Evolutionary conservation across 2,113 vertebrate genomes (phyloP).

Genomic region (Paradoxurus hermaphroditus): DNA sequence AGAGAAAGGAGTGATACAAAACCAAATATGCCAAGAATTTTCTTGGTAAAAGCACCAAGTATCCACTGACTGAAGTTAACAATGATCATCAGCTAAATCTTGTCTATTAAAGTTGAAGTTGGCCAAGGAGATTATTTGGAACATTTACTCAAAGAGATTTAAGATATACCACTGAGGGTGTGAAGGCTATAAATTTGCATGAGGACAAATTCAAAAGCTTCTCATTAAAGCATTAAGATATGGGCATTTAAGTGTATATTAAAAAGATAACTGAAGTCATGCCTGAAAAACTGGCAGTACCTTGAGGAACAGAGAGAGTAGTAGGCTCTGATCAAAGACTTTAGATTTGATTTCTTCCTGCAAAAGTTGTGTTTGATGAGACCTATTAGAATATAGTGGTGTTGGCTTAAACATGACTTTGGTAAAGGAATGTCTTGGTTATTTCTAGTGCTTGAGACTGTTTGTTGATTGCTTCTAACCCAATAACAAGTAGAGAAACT

Average conservation of each 20-base stretch:
- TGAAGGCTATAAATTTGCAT: not conserved
- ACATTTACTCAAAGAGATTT: not conserved
- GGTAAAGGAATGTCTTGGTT: not conserved
- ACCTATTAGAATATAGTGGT: not conserved
- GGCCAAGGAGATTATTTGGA: not conserved
- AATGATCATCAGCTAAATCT: not conserved
- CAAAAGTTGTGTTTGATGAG: not conserved
- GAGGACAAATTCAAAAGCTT: not conserved
- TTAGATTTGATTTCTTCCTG: not conserved
- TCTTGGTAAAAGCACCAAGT: not conserved
- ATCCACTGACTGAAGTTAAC: not conserved
- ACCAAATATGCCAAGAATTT: not conserved
- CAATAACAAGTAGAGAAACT: not conserved
- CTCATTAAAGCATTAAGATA: not conserved
- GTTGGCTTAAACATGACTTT: not conserved
- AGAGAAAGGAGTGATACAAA: not conserved
- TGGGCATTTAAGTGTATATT: not conserved
- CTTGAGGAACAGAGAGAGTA: not conserved
- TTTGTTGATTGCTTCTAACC: not conserved
- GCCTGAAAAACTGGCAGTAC: not conserved
- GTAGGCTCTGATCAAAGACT: rapidly evolving
- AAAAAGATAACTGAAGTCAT: not conserved
- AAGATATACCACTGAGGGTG: not conserved
- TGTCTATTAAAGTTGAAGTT: not conserved
- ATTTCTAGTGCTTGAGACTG: not conserved